Base-by-base conservation (phyloP, 1,140 invertebrate genomes). In the Microplitis demolitor region DNA sequence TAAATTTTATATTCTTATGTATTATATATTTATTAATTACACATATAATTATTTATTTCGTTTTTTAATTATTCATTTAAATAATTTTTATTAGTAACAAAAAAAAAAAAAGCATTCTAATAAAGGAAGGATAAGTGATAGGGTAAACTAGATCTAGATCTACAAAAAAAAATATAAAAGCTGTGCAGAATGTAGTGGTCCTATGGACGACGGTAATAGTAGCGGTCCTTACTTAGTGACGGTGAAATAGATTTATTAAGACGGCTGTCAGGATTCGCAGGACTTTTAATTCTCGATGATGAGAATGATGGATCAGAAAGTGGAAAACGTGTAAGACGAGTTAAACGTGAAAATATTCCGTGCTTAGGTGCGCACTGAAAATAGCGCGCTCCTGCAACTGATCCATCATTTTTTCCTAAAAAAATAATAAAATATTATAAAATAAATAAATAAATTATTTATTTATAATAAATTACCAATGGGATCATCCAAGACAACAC, bases 321-420 rank as follows among this genome's bases (percentile, higher is more conserved):
- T 2, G 93, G 94, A 71, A 90, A 87, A 74, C 92, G 89, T 5
- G 95, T 95, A n/a, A 98, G 88, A 77, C 96, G 92, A 34, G 94
- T 95, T 31, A 98, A 88, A 1, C 96, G 91, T 37, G 97, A 97
- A 85, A 99, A 99, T 33, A 99, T 94, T 5, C 98, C 98, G 39
- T 93, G 91, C 79, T 96, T 96, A 5, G 95, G 90, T 85, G 97
- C 95, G 85, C 97, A 99, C 87, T 98, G 96, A 84, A 98, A 98
- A 84, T 98, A 98, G 37, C 94, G 89, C 31, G 92, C 91, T 37
- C 97, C 97, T 67, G 94, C 93, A 56, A 99, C 97, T 16, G 96
- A 96, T 14, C 98, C 98, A 88, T 99, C 97, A 85, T 99, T 99
- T 89, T 99, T 99, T 54, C 95, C 95, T 96, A 82, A 71, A 88